Base-by-base conservation (phyloP, 92 coral and sea anemone species). In the Plumapathes pennacea region DNA sequence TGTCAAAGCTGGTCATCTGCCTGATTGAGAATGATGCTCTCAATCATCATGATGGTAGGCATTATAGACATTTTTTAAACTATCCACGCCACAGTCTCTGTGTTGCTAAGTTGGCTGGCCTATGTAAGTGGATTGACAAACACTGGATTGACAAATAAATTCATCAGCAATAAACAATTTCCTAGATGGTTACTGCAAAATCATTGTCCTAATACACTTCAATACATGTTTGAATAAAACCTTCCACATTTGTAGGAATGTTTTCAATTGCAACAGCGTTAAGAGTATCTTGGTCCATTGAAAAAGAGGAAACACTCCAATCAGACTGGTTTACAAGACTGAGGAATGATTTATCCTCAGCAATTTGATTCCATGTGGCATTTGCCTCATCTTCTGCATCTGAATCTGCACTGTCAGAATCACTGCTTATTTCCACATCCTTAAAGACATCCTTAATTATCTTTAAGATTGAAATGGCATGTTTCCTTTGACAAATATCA, bases 81-180 rank as follows among this genome's bases (percentile, higher is more conserved):
- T 62, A 54, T 37, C 13, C 40, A 27, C 31, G 58, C 17, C 51
- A 69, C 18, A 54, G 42, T 39, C 13, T 76, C 13, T 5, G 23
- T 48, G 46, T 20, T 17, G 20, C 29, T 23, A 33, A 41, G 27
- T 38, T 76, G 58, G 77, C 41, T 10, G 57, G 51, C 38, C 4
- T 67, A 47, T 76, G 83, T 39, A 59, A 38, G 49, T 76, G 77
- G 83, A 67, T 67, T 2, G 59, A 67, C 15, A 67, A 39, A 9
- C 77, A 76, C 55, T 67, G n/a, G n/a, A n/a, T n/a, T n/a, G n/a
- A n/a, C n/a, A n/a, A n/a, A n/a, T n/a, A n/a, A n/a, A n/a, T n/a
- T n/a, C n/a, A n/a, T n/a, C n/a, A n/a, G n/a, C n/a, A n/a, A n/a
- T n/a, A n/a, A n/a, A n/a, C n/a, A n/a, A n/a, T n/a, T n/a, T n/a